Evolutionary conservation across 2,113 vertebrate species (phyloP), one percentile per base, ranked within the genome.

Genomic region (Pseudonaja textilis): DNA sequence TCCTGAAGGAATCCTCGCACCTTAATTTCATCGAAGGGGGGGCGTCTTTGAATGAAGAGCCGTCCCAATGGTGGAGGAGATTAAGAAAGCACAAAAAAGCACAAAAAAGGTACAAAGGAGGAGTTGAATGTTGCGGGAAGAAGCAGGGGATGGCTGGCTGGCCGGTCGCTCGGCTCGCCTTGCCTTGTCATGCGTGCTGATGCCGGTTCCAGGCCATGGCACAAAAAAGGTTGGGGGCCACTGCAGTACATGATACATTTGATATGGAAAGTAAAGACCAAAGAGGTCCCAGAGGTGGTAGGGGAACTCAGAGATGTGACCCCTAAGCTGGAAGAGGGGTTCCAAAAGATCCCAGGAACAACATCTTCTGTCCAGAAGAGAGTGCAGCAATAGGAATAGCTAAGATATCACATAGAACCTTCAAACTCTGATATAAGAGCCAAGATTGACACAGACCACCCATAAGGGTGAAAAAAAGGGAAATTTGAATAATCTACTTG

Each of bases 401-500:
- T 69, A 34, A 69, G 14, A n/a, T 69, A 14, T 69, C 2, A 0
- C 64, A 69, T 34, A 69, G 29, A 69, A 69, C 12, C 64, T 34
- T 69, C 29, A 69, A 69, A 34, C 64, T 69, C 64, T 69, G 64
- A 69, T 5, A 69, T 14, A n/a, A n/a, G 61, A 69, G 0, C 64
- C 29, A 34, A 18, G n/a, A 69, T 69, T 16, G n/a, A 69, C 5
- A 69, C 29, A 69, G 64, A 18, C 64, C 64, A 69, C 64, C 64
- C 29, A 69, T 6, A 34, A 34, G 29, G 29, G 14, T 16, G 29
- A 18, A n/a, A 14, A 23, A n/a, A 14, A 14, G 3, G 64, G 29
- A 34, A 69, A 69, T 69, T 69, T 69, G 29, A 69, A 86, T 26
- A 91, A 96, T 91, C 88, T 81, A 4, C 93, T 89, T 61, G 87